Evolutionary conservation across 2,113 vertebrate species (phyloP).

Genomic region (Hyperoodon ampullatus): DNA sequence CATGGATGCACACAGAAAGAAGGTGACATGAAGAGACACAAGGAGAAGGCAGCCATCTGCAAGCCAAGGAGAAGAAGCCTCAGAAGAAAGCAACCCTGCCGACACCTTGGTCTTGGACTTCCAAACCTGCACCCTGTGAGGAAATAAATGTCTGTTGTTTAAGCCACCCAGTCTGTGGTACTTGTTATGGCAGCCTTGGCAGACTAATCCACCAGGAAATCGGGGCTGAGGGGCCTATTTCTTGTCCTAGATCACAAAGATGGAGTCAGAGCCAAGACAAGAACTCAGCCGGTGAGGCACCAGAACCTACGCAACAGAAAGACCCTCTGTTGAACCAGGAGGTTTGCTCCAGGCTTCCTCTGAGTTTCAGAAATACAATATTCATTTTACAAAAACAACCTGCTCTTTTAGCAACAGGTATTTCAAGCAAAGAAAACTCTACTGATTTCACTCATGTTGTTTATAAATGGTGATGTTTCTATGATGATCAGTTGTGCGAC

Average conservation of each 20-base stretch:
- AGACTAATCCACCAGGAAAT: not conserved
- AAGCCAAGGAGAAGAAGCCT: not conserved
- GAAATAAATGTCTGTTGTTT: not conserved
- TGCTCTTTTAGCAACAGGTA: constrained; percentile 59
- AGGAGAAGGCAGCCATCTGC: not conserved
- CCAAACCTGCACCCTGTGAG: not conserved
- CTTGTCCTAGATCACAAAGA: not conserved
- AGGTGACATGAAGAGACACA: not conserved
- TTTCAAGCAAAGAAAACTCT: not conserved
- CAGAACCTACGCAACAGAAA: not conserved
- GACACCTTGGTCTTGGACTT: not conserved
- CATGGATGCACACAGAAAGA: not conserved
- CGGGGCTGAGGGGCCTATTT: not conserved
- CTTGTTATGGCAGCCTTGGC: not conserved
- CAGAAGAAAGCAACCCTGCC: not conserved
- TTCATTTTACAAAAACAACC: not conserved
- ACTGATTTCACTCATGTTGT: not conserved
- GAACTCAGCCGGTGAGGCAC: not conserved
- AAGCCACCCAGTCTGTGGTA: not conserved
- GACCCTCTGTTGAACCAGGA: too few relatives aligned
- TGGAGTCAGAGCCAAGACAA: not conserved
- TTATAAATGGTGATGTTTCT: not conserved
- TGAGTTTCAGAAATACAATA: not conserved
- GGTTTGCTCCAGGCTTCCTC: not conserved
- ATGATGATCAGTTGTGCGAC: not conserved